phyloP scores from a whole-genome alignment of 2,797 vertebrate species.

The Poeciliopsis infans region DNA sequence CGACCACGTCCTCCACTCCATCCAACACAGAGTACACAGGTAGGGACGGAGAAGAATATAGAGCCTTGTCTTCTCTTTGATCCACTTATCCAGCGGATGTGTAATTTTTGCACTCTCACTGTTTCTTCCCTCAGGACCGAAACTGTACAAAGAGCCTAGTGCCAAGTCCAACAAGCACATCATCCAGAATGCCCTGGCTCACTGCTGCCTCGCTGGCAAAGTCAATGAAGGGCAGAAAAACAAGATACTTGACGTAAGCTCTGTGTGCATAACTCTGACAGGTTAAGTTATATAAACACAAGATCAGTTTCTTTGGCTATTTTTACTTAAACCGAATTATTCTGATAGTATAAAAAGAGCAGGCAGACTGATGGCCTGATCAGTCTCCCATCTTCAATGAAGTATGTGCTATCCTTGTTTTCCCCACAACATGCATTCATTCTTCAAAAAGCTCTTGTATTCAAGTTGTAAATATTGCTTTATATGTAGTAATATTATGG shows the following conservation, averaged over 20 bases:
- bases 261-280: background rate
- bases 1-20: conserved; percentile 94
- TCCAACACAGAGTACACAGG: conserved; percentile 98
- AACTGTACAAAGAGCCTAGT: conserved; percentile 97
- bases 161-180: conserved; percentile 99
- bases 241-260: conserved; percentile 93
- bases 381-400: background rate
- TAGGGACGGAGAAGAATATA: conserved; percentile 42
- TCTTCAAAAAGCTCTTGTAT: background rate
- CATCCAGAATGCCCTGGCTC: conserved; percentile 96
- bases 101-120: conserved; percentile 9
- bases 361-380: background rate
- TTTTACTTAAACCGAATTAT: background rate
- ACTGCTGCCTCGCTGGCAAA: conserved; percentile 96
- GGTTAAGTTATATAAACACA: background rate
- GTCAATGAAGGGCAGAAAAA: conserved; percentile 99
- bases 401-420: background rate
- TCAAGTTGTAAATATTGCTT: background rate
- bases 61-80: background rate
- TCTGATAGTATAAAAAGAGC: background rate
- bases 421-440: background rate
- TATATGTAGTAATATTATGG: background rate
- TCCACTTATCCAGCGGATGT: background rate
- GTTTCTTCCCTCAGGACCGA: conserved; percentile 85
- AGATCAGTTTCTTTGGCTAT: background rate